These are phyloP conservation scores for Tachina grossa DNA, from an alignment of 2,888 invertebrate genomes.

Conservation along the genomic window DNA sequence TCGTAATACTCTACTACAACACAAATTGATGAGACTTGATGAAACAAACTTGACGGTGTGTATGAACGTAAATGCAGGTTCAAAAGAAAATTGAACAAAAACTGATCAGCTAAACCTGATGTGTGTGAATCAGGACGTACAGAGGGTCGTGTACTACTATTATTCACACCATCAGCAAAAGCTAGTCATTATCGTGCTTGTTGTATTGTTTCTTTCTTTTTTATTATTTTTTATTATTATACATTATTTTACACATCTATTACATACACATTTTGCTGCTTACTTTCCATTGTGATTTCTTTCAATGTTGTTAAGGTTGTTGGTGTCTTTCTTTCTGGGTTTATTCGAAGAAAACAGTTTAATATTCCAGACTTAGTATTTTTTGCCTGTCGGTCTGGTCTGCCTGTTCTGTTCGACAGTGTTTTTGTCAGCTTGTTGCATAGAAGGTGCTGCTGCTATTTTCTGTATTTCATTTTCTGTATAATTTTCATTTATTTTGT, in stretches of 20 bases:
- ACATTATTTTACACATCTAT: constrained; percentile 15
- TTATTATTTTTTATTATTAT: constrained; percentile 1
- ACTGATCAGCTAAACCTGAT: too few species aligned
- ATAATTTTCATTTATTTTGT: constrained; percentile 48
- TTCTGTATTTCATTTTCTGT: constrained; percentile 43
- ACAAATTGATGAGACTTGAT: too few species aligned
- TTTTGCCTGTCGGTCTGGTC: constrained; percentile 1
- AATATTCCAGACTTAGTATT: constrained; percentile 45
- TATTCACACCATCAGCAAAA: constrained; percentile 67
- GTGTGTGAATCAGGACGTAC: too few species aligned
- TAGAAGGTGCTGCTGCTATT: constrained; percentile 46
- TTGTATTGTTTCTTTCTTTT: constrained; percentile 42
- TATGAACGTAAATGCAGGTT: too few species aligned
- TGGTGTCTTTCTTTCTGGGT: constrained; percentile 27
- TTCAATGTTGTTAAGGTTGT: constrained; percentile 45
- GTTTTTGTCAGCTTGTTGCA: constrained; percentile 3
- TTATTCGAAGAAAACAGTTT: constrained; percentile 45
- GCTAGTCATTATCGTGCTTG: constrained; percentile 58
- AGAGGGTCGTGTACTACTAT: too few species aligned
- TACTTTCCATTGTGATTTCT: constrained; percentile 69
- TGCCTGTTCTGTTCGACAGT: neutral
- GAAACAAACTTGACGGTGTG: too few species aligned
- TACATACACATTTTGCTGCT: constrained; percentile 9
- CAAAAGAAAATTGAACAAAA: too few species aligned
- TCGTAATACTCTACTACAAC: too few species aligned